Conservation (phyloP, 2,113 vertebrate species). For the Columba janthina region DNA sequence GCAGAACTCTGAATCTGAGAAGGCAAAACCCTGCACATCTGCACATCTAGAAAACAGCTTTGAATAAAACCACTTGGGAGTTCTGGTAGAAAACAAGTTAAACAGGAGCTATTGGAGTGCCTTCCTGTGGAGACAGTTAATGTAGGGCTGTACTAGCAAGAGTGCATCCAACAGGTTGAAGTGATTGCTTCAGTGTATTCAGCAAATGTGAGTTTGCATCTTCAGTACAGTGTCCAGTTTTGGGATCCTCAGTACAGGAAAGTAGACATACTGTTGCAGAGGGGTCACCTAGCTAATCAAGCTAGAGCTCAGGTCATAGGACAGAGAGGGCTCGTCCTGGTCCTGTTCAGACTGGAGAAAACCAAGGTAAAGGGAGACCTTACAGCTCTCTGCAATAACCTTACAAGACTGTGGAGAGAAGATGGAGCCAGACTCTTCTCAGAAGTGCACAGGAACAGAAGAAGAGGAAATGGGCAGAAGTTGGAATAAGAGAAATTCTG, state of each 20-base stretch:
- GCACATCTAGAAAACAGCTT: neutral
- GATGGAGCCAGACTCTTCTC: neutral
- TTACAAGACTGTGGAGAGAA: neutral
- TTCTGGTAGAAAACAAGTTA: neutral
- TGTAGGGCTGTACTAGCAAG: neutral
- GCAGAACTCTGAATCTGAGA: neutral
- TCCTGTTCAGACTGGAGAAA: neutral
- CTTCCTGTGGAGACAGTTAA: neutral
- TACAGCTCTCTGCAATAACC: neutral
- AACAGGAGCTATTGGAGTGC: neutral
- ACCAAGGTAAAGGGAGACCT: neutral
- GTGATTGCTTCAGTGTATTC: neutral
- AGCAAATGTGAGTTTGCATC: neutral
- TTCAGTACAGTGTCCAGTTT: neutral
- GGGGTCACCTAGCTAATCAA: rapidly evolving
- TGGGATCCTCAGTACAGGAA: neutral
- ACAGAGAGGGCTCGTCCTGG: neutral
- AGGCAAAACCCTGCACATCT: neutral
- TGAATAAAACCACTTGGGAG: neutral
- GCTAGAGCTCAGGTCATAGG: neutral
- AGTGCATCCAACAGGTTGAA: neutral
- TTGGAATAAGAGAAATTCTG: neutral
- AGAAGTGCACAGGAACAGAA: neutral
- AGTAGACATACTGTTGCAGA: neutral
- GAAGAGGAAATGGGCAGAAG: neutral